Conservation (phyloP, 2,888 invertebrate genomes). For the Laothoe populi region DNA sequence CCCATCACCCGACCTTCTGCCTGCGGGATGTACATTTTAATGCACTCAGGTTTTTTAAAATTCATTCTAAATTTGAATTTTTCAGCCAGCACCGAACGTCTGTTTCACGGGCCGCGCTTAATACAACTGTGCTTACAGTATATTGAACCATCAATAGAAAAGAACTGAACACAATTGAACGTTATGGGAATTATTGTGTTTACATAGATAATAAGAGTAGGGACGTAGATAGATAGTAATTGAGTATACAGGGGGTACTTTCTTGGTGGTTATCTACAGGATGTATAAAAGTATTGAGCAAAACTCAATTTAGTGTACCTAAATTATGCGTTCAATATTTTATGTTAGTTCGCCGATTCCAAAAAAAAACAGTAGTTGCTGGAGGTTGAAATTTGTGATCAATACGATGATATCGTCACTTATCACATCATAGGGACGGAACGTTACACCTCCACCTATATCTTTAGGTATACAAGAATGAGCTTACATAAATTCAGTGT, state of each 20-base stretch:
- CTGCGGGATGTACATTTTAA: conserved; percentile 23
- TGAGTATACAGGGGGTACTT: not conserved
- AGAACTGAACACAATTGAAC: conserved; percentile 32
- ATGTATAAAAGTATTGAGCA: too few relatives aligned
- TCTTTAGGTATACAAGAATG: too few relatives aligned
- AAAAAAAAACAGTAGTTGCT: too few relatives aligned
- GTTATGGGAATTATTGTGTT: conserved; percentile 29
- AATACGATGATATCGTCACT: too few relatives aligned
- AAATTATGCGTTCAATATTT: too few relatives aligned
- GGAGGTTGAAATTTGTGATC: too few relatives aligned
- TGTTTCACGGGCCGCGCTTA: conserved; percentile 30
- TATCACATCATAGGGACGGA: too few relatives aligned
- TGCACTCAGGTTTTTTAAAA: conserved; percentile 14
- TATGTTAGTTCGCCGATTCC: too few relatives aligned
- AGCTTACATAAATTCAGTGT: too few relatives aligned
- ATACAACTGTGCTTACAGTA: conserved; percentile 6
- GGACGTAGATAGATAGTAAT: too few relatives aligned
- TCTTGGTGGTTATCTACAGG: not conserved
- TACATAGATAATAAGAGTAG: not conserved
- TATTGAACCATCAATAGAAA: not conserved
- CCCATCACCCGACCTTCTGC: conserved; percentile 83
- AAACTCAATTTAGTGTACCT: too few relatives aligned
- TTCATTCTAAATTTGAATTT: conserved; percentile 1
- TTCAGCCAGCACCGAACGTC: conserved; percentile 25
- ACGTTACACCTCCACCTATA: too few relatives aligned